Evolutionary conservation across 2,888 invertebrate species (phyloP).

Genomic region (Unio delphinus): DNA sequence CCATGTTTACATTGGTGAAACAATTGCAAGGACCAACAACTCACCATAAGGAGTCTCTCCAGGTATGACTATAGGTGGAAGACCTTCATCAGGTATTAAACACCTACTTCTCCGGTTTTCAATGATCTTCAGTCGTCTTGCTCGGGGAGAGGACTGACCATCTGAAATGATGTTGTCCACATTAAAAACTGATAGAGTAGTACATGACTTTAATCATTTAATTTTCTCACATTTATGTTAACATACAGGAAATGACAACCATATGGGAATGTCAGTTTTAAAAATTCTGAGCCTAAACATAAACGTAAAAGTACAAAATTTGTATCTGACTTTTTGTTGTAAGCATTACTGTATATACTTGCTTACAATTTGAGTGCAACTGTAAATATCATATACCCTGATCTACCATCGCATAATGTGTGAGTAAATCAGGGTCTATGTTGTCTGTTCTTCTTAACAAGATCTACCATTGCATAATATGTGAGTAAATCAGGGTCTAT

Average conservation of each 20-base stretch:
- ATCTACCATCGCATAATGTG: too few relatives aligned
- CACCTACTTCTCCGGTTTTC: conserved; percentile 49
- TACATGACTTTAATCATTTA: conserved; percentile 2
- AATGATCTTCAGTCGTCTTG: conserved; percentile 36
- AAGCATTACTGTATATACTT: too few relatives aligned
- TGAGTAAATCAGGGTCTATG: too few relatives aligned
- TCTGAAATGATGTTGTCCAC: conserved; percentile 41
- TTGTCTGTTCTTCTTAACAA: too few relatives aligned
- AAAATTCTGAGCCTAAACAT: too few relatives aligned
- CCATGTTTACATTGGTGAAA: background rate
- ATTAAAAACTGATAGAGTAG: background rate
- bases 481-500: too few relatives aligned
- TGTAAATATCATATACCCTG: too few relatives aligned
- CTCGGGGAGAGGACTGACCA: conserved; percentile 41
- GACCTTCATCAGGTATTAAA: conserved; percentile 63
- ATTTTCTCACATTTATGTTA: background rate
- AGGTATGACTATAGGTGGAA: conserved; percentile 66
- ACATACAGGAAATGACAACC: background rate
- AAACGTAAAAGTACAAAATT: too few relatives aligned
- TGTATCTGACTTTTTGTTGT: too few relatives aligned
- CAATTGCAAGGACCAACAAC: too few relatives aligned
- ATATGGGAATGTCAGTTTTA: background rate
- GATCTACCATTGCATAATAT: too few relatives aligned
- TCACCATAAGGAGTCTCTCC: conserved; percentile 22
- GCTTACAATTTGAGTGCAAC: too few relatives aligned